These are phyloP conservation scores for Eristalis tenax DNA, from an alignment of 2,888 invertebrate genomes.

Conservation along the genomic window DNA sequence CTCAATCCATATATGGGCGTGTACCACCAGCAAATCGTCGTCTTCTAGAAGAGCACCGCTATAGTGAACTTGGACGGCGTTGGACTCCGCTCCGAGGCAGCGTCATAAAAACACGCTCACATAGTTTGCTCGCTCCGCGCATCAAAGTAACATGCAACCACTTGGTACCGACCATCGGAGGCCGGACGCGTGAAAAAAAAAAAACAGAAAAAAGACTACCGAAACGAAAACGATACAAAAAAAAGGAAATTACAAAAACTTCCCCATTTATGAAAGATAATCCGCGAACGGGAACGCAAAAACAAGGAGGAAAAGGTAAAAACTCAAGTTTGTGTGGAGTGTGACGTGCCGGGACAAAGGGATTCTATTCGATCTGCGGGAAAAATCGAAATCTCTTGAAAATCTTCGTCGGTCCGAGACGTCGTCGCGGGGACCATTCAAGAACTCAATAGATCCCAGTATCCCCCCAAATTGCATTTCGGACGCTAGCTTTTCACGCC, in stretches of 20 bases:
- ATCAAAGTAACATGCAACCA: conserved; percentile 69
- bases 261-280: conserved; percentile 44
- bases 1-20: conserved; percentile 64
- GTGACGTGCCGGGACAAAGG: conserved; percentile 1
- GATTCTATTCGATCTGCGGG: not conserved
- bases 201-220: conserved; percentile 38
- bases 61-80: conserved; percentile 22
- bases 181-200: conserved; percentile 62
- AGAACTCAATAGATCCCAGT: not conserved
- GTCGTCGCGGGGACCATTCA: not conserved
- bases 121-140: conserved; percentile 71
- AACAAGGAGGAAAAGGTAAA: conserved; percentile 9
- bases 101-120: conserved; percentile 67
- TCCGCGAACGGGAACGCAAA: conserved; percentile 11
- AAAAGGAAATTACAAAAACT: conserved; percentile 7
- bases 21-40: conserved; percentile 20
- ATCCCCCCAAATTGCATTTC: not conserved
- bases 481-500: not conserved
- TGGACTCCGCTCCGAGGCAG: conserved; percentile 44
- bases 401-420: not conserved
- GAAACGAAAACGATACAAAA: conserved; percentile 8
- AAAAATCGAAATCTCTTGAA: not conserved
- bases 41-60: conserved; percentile 57
- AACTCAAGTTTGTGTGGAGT: conserved; percentile 15
- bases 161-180: conserved; percentile 55